A percentile compares a stretch with the other conserved stretches of the same genome.
Conservation (phyloP, 2,888 invertebrate genomes). For the Fragum sueziense region DNA sequence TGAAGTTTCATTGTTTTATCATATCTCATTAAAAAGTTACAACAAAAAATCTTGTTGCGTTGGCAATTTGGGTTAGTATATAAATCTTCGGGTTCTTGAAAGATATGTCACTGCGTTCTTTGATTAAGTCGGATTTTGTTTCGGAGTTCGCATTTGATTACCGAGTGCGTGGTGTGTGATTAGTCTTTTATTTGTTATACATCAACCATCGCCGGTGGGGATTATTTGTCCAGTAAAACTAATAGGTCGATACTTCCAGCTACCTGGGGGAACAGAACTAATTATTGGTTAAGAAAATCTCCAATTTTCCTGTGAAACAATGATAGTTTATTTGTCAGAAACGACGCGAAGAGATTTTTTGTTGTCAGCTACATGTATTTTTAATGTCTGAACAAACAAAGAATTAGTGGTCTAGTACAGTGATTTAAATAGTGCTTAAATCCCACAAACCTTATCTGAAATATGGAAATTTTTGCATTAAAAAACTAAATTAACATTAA, state of each 20-base stretch:
- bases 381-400: too few species aligned
- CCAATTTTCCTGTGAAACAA: neutral
- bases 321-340: neutral
- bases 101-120: neutral
- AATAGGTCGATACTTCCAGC: neutral
- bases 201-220: neutral
- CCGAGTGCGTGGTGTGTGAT: conserved; percentile 1
- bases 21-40: too few species aligned
- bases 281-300: neutral
- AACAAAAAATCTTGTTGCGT: too few species aligned
- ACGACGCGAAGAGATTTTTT: neutral
- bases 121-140: neutral
- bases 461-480: too few species aligned
- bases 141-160: neutral
- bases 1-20: too few species aligned
- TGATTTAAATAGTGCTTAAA: too few species aligned
- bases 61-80: too few species aligned
- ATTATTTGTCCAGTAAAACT: conserved; percentile 1
- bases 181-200: conserved; percentile 1
- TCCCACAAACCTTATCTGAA: too few species aligned
- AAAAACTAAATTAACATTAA: too few species aligned
- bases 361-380: neutral
- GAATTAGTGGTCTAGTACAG: too few species aligned
- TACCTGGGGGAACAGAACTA: conserved; percentile 1
- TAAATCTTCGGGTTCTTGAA: neutral